phyloP scores from a whole-genome alignment of 2,113 vertebrate species.

The Maccullochella peelii region DNA sequence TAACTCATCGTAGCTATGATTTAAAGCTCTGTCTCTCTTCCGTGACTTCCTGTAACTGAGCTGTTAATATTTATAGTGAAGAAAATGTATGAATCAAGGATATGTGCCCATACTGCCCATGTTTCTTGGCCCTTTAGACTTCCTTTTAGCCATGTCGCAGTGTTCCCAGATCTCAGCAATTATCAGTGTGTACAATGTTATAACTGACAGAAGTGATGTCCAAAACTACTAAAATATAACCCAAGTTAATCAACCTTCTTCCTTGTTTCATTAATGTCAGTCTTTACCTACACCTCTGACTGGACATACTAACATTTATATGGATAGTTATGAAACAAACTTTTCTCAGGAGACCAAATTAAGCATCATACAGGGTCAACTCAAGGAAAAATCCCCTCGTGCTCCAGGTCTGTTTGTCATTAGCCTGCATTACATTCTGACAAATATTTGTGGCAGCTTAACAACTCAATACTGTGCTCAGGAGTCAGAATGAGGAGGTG shows the following conservation, averaged over 20 bases:
- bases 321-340: not conserved
- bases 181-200: no score
- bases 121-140: not conserved
- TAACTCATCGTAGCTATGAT: not conserved
- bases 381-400: not conserved
- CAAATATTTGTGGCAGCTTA: constrained; percentile 41
- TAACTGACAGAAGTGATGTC: no score
- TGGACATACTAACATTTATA: not conserved
- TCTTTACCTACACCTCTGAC: not conserved
- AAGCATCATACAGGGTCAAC: not conserved
- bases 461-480: constrained; percentile 37
- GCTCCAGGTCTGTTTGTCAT: constrained; percentile 41
- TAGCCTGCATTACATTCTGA: constrained; percentile 7
- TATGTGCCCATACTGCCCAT: no score
- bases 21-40: not conserved
- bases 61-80: not conserved
- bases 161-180: not conserved
- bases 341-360: not conserved
- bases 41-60: not conserved
- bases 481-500: constrained; percentile 15
- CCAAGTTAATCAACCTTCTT: not conserved
- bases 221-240: not conserved
- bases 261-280: not conserved
- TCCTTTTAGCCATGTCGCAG: not conserved
- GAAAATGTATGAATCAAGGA: not conserved